A percentile compares a stretch with the other conserved stretches of the same genome.
These are phyloP conservation scores for Ispidina picta DNA, from an alignment of 2,797 vertebrate species.

Conservation along the genomic window DNA sequence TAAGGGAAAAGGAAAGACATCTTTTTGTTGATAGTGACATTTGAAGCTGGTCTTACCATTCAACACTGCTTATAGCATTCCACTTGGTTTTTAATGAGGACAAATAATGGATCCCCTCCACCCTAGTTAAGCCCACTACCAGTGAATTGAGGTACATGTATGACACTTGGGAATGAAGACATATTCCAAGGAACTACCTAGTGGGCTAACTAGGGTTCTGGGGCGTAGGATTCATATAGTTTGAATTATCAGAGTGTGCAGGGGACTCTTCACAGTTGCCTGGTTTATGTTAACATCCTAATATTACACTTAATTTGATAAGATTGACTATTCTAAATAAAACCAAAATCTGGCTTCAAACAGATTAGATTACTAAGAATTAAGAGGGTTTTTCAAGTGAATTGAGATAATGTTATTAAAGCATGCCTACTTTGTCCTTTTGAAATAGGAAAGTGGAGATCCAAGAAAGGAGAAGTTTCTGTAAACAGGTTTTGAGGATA, in stretches of 20 bases:
- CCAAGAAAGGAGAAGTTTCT: not conserved
- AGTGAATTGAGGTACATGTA: not conserved
- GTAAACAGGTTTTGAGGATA: not conserved
- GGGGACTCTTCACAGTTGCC: not conserved
- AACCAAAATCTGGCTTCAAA: conserved; percentile 22
- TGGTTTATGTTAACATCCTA: not conserved
- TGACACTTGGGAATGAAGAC: not conserved
- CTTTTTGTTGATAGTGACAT: not conserved
- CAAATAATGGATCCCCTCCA: not conserved
- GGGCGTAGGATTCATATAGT: not conserved
- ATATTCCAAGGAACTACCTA: not conserved
- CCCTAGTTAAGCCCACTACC: not conserved
- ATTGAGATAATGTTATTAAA: conserved; percentile 41
- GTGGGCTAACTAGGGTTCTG: not conserved
- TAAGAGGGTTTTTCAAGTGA: conserved; percentile 36
- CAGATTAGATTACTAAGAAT: conserved; percentile 39
- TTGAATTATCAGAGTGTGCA: fast-evolving
- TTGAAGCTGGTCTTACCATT: not conserved
- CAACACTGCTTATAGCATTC: not conserved
- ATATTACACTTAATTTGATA: conserved; percentile 26
- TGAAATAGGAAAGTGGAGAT: conserved; percentile 16
- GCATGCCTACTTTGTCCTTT: conserved; percentile 30
- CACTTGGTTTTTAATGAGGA: conserved; percentile 14
- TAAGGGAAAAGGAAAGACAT: not conserved
- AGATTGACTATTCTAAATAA: conserved; percentile 20